Evolutionary conservation across 1,140 invertebrate genomes (phyloP), one percentile per base, ranked within the genome.

Genomic region (Macrotrachela quadricornifera): DNA sequence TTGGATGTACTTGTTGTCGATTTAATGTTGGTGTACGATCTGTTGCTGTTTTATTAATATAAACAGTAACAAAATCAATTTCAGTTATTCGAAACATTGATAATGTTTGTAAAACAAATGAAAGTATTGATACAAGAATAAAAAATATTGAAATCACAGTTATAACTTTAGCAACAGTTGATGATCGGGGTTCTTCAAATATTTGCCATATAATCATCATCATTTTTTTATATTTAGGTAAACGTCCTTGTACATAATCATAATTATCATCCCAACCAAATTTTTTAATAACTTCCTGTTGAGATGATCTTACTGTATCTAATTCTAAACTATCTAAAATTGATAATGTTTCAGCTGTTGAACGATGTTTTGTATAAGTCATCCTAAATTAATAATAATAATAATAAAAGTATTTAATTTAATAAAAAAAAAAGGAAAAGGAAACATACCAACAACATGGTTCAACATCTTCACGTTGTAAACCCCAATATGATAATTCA

Each of bases 401-500:
- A 8, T 30, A 30, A 30, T 4, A 30, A 30, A 30, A 30, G n/a
- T n/a, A n/a, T n/a, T n/a, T n/a, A n/a, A n/a, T n/a, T n/a, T n/a
- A n/a, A n/a, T n/a, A n/a, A n/a, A n/a, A n/a, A n/a, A n/a, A n/a
- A n/a, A n/a, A n/a, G n/a, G n/a, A n/a, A n/a, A n/a, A n/a, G n/a
- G n/a, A 30, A 4, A 30, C 21, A 18, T 59, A 59, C 67, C 67
- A 69, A 52, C 67, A 69, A 51, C 67, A 69, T 0, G 67, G 64
- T 48, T 69, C 67, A 43, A 69, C 67, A 51, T 69, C 66, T 37
- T 66, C 67, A 52, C 65, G 64, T 51, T 69, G 66, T 11, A 69
- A 57, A n/a, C 67, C 67, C 67, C 67, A 70, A 51, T 65, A 70
- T 14, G 59, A 61, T 15, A 70, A 56, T 50, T 70, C 67, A 15